Evolutionary conservation across 2,888 invertebrate species (phyloP), one percentile per base, ranked within the genome.

Genomic region (Aphrophora alni): DNA sequence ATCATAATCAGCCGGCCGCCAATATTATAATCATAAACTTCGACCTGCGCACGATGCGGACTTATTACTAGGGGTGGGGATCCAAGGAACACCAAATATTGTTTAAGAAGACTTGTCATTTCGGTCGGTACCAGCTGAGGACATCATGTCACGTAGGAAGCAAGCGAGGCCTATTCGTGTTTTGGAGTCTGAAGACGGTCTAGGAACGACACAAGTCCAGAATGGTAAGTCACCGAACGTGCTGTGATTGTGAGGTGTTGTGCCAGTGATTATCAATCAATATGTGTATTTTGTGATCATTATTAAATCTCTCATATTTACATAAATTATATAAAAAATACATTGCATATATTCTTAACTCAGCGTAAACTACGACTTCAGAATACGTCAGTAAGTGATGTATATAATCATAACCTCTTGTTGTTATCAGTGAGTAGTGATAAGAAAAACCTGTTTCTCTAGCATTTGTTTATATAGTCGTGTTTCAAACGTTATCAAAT

Each of bases 141-240:
- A n/a, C 77, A 74, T 25, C 68, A 90, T 90, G 90, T 90, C 90
- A 85, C 89, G 90, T 82, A 87, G 90, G 86, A 90, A 90, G 88
- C 90, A 90, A 86, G 90, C 90, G 77, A 88, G 90, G 84, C 90
- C 90, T 84, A 89, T 89, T 85, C 88, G 90, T 83, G 88, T 90
- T 85, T 88, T 89, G 83, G 90, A 90, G 87, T 89, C 89, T 84
- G 90, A 90, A 84, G 89, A 88, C 84, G 88, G 87, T 80, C 51
- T 51, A 21, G 79, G 72, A 69, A 71, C 73, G 75, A 38, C 73
- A 0, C 72, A 21, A 73, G 75, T 80, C 25, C 73, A 78, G 38
- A 84, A 83, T 75, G 84, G 84, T 84, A 75, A 82, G 84, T 84
- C 74, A 70, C 14, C 59, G 71, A 27, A 44, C 24, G 70, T 44